A percentile compares a stretch with the other conserved stretches of the same genome.
Conservation (phyloP, 2,113 vertebrate species). For the Tenrec ecaudatus region DNA sequence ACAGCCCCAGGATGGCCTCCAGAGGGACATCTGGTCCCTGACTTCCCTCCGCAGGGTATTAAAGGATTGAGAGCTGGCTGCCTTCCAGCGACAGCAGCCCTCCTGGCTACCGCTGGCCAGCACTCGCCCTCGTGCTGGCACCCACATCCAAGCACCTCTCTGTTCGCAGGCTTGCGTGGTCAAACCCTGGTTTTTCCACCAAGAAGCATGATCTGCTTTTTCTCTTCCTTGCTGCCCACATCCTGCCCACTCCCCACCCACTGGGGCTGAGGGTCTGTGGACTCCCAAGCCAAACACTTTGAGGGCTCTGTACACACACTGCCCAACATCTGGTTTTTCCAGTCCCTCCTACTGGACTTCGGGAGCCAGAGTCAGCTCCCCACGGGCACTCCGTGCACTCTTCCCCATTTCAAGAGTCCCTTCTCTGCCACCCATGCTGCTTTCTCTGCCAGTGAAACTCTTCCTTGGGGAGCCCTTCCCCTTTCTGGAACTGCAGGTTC, state of each 20-base stretch:
- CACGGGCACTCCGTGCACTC: background rate
- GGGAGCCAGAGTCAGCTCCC: background rate
- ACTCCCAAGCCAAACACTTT: background rate
- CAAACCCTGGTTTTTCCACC: background rate
- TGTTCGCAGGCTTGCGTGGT: background rate
- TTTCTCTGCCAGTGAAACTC: constrained; percentile 27
- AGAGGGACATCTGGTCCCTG: constrained; percentile 50
- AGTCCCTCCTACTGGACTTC: background rate
- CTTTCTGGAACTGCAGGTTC: background rate
- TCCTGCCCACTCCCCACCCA: background rate
- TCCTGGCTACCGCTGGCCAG: too few relatives aligned
- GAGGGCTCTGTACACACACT: background rate
- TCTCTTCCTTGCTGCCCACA: background rate
- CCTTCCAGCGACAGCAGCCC: background rate
- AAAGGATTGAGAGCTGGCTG: constrained; percentile 1
- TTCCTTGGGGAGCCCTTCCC: constrained; percentile 53
- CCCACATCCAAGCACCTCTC: background rate
- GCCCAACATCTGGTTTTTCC: background rate
- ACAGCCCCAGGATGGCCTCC: background rate
- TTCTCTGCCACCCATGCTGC: background rate
- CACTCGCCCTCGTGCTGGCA: too few relatives aligned
- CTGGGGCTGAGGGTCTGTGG: background rate
- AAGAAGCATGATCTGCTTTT: background rate
- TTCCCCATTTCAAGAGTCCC: constrained; percentile 3
- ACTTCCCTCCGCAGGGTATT: background rate